phyloP scores from a whole-genome alignment of 2,888 invertebrate genomes.

The Napeogenes sylphis region DNA sequence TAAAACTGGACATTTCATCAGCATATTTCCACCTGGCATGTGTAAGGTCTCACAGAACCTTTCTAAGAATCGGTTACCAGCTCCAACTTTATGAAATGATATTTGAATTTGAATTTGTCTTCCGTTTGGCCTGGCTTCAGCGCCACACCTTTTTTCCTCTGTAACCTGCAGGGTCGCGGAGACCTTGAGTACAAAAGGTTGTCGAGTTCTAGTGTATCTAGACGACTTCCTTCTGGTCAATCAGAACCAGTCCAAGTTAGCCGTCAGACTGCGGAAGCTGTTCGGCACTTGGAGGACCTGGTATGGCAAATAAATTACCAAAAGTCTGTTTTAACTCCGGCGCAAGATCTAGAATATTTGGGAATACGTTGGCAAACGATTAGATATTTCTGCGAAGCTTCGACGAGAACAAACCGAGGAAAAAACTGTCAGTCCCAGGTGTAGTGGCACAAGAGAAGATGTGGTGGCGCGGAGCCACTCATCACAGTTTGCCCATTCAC shows the following conservation, averaged over 20 bases:
- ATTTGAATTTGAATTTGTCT: too few species aligned
- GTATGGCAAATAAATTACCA: conserved; percentile 29
- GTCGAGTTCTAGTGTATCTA: conserved; percentile 21
- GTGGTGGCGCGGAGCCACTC: conserved; percentile 27
- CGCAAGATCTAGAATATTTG: conserved; percentile 25
- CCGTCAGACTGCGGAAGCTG: conserved; percentile 12
- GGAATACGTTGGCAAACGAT: conserved; percentile 21
- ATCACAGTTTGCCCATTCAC: conserved; percentile 10
- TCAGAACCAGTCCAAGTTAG: conserved; percentile 17
- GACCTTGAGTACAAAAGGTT: conserved; percentile 12
- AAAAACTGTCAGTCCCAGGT: conserved; percentile 18
- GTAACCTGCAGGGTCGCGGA: conserved; percentile 22
- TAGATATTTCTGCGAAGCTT: conserved; percentile 20
- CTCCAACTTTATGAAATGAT: too few species aligned
- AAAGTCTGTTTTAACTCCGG: not conserved
- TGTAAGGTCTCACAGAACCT: too few species aligned
- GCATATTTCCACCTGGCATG: too few species aligned
- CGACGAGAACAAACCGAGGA: conserved; percentile 16
- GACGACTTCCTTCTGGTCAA: conserved; percentile 33
- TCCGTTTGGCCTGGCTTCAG: conserved; percentile 14
- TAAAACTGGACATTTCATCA: too few species aligned
- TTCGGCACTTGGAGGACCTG: conserved; percentile 14
- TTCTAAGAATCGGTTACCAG: too few species aligned
- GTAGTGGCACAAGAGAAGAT: conserved; percentile 19
- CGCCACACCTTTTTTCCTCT: conserved; percentile 18